Evolutionary conservation across 35 echinoderm and acorn worm species (phyloP), one percentile per base, ranked within the genome.

Genomic region (Anneissia japonica): DNA sequence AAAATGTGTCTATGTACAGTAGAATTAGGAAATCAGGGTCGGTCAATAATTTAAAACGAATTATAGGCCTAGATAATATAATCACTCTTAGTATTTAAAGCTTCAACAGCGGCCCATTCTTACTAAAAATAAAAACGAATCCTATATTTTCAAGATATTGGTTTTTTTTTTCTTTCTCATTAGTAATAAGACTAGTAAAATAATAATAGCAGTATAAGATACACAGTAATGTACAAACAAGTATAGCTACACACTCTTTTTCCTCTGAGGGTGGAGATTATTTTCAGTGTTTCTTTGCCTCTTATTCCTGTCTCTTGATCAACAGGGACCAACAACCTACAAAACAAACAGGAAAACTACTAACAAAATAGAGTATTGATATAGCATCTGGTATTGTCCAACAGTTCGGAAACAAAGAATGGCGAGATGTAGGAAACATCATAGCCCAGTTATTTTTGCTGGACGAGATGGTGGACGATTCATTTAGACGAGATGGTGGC

Each of bases 281-380:
- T 87, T 38, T 35, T 74, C 36, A 94, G 72, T 26, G 96, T 86
- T 40, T 99, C 96, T 64, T 77, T 94, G 30, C 89, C 86, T 79
- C 88, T 93, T 23, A 81, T 87, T 23, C 85, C 96, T 28, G 89
- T 87, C 37, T 89, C 87, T 34, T 94, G 96, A 81, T 99, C 86
- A 21, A 99, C 85, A 38, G 11, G 76, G 38, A 46, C 89, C 92
- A 39, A 82, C 86, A 64, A 93, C 89, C 96, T 99, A 33, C 3
- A 87, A 81, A 72, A 33, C 75, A 46, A 31, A 34, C 23, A 17
- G 12, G 34, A 74, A 46, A 83, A 76, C 31, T 56, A 56, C 46
- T 56, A 13, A 13, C 26, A 13, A 13, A 11, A 13, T 56, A 26
- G 11, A 11, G 11, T 56, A 13, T 56, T 26, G 26, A 11, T 26